Evolutionary conservation across 1,140 invertebrate species (phyloP), one percentile per base, ranked within the genome.

Genomic region (Stegodyphus mimosarum): DNA sequence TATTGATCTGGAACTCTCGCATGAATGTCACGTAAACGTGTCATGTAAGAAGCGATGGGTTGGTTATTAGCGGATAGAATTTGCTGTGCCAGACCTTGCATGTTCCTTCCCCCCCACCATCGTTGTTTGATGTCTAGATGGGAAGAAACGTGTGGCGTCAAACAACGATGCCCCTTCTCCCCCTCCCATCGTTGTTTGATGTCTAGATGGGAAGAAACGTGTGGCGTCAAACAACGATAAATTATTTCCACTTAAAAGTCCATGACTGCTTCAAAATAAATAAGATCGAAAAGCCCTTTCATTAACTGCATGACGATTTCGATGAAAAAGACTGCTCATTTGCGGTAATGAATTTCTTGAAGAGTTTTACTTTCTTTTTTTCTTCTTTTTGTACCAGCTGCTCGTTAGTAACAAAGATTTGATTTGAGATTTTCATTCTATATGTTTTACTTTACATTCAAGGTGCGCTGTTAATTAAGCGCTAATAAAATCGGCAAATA

Each of bases 1-100:
- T 50, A 73, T 64, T 74, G 49, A 55, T 18, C 69, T 7, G 51
- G 71, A 60, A 2, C n/a, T 15, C 50, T 84, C 81, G 73, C 50
- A 84, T 84, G 60, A 48, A 5, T 66, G 64, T 84, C 81, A 84
- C 81, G 81, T 84, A 84, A 84, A 71, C 72, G 64, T 84, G 81
- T 84, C 81, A 76, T 84, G 75, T 72, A 75, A 69, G 81, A 51
- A 67, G 18, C 79, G 55, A 15, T 33, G 60, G 73, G 63, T n/a
- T 53, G 60, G 50, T 84, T 75, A 84, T 84, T 84, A 84, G 73
- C 48, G 13, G 51, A 11, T 9, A 71, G 15, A 33, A 33, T 33
- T 33, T 33, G 33, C 33, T 33, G 33, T 33, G 3, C 33, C 33
- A 33, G 33, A 33, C 33, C 33, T 33, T 33, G 33, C 33, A 33